phyloP scores from a whole-genome alignment of 1,140 invertebrate genomes.

The Bombus confusus region DNA sequence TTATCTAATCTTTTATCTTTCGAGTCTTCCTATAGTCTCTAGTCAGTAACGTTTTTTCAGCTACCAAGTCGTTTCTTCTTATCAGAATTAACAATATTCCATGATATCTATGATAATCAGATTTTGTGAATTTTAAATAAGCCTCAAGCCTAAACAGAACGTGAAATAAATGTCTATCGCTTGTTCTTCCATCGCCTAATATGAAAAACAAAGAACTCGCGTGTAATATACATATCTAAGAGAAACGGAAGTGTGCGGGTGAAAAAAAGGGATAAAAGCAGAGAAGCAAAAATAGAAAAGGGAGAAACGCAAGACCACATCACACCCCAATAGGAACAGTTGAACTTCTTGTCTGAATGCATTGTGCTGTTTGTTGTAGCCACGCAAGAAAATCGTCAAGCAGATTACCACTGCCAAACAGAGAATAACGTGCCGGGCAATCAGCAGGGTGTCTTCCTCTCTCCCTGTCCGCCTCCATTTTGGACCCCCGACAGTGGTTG shows the following conservation, averaged over 20 bases:
- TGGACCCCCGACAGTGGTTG: constrained; percentile 69
- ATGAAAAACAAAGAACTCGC: neutral
- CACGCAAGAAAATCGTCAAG: constrained; percentile 80
- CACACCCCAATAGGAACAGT: constrained; percentile 57
- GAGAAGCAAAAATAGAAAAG: constrained; percentile 16
- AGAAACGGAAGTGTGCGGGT: too few relatives aligned
- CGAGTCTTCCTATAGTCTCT: neutral
- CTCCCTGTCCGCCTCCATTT: constrained; percentile 59
- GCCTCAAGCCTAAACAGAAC: too few relatives aligned
- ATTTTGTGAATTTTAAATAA: too few relatives aligned
- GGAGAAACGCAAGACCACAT: constrained; percentile 58
- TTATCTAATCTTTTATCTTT: constrained; percentile 4
- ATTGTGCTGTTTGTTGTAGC: constrained; percentile 82
- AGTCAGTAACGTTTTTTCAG: too few relatives aligned
- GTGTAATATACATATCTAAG: neutral
- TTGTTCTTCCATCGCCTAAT: neutral
- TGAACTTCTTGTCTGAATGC: constrained; percentile 75
- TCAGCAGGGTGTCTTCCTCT: constrained; percentile 74
- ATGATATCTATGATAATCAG: too few relatives aligned
- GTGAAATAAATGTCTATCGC: constrained; percentile 22
- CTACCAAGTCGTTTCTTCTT: neutral
- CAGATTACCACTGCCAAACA: constrained; percentile 78
- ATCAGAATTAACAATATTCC: neutral
- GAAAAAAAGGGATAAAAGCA: constrained; percentile 1
- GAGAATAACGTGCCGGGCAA: constrained; percentile 78